phyloP scores from a whole-genome alignment of 2,888 invertebrate species.

The Microplitis deprimator region DNA sequence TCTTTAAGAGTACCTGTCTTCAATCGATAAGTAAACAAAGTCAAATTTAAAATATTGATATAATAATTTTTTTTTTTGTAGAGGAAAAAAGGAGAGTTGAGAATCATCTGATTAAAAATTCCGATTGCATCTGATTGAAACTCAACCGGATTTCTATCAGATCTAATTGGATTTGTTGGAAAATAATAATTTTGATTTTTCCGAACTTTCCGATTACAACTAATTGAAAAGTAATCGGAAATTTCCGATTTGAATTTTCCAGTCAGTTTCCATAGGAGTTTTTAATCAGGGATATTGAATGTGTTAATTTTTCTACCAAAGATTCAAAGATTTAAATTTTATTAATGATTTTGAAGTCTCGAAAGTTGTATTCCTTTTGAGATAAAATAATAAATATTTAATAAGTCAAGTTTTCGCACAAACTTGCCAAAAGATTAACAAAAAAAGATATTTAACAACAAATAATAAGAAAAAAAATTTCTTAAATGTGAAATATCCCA shows the following conservation, averaged over 20 bases:
- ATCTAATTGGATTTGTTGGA: too few species aligned
- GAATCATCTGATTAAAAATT: not conserved
- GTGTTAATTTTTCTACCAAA: conserved; percentile 11
- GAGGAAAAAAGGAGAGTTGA: not conserved
- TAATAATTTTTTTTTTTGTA: not conserved
- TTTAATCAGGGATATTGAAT: not conserved
- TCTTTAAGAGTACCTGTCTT: too few species aligned
- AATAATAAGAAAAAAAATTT: not conserved
- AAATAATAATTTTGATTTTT: too few species aligned
- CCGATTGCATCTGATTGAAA: too few species aligned
- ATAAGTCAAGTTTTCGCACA: not conserved
- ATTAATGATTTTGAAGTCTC: not conserved
- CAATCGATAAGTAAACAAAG: not conserved
- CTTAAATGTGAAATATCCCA: not conserved
- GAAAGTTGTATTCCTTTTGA: conserved; percentile 6
- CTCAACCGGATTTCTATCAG: too few species aligned
- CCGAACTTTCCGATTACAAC: too few species aligned
- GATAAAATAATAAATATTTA: not conserved
- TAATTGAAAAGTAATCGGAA: too few species aligned
- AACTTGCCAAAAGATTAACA: not conserved
- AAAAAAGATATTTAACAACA: not conserved
- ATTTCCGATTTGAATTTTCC: too few species aligned
- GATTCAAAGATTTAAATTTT: conserved; percentile 6
- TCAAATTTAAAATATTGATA: not conserved
- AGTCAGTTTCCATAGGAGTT: too few species aligned